Base-by-base conservation (phyloP, 2,888 invertebrate genomes). In the Cheilosia soror region DNA sequence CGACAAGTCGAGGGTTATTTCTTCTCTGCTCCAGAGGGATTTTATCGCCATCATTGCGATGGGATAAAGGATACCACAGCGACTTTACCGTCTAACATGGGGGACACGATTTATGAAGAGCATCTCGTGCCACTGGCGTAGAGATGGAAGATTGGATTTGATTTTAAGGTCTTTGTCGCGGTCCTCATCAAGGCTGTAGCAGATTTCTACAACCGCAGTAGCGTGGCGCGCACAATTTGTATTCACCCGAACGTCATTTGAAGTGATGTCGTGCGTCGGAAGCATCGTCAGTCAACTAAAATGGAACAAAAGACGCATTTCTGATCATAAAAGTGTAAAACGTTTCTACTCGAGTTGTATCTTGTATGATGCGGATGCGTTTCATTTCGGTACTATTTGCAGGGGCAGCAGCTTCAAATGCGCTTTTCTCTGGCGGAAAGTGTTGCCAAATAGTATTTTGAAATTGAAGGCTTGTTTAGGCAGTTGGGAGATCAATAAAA, bases 111-210 rank as follows among this genome's bases (percentile, higher is more conserved):
- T 81, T 76, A 77, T 75, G 65, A 76, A 63, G 65, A 81, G 51
- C 76, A 65, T 31, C 37, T 20, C 20, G 15, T 40, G 49, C 49
- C 15, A 65, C 40, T 49, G 58, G 58, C 27, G 57, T 20, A 33
- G 60, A 71, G 77, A 82, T 82, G n/a, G 63, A 29, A 51, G 77
- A 77, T 82, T 82, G 58, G 49, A 77, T 77, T 78, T 47, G 65
- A 62, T 82, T 82, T 82, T 77, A 77, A 82, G 77, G 82, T 82
- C 82, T 82, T 77, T 82, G 82, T 82, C 77, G 82, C 65, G 65
- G 71, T 72, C 65, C 72, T 77, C 81, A 81, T 81, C 75, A 81
- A 81, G 81, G 63, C 57, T 66, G 73, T 44, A 49, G 49, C 9
- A 29, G 13, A 51, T 27, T 66, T 51, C 1, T 66, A 20, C 33